Evolutionary conservation across 2,113 vertebrate species (phyloP), one percentile per base, ranked within the genome.

Genomic region (Sceloporus undulatus): DNA sequence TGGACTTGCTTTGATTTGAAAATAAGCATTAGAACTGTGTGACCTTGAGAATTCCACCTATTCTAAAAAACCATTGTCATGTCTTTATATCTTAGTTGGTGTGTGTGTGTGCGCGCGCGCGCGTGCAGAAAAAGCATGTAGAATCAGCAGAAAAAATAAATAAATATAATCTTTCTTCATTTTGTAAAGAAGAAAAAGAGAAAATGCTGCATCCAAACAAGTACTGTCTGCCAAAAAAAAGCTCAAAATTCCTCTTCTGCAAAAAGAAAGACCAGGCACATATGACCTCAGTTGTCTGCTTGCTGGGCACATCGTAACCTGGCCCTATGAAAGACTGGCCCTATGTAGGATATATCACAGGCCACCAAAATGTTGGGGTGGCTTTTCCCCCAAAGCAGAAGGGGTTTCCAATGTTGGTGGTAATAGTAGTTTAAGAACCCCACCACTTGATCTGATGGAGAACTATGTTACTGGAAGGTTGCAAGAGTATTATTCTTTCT

Each of bases 31-130:
- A 93, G 86, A 40, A 71, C 79, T 65, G 7, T 14, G 54, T 66
- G 40, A 85, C 74, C 84, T 85, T 66, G 75, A 78, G 77, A 34
- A 78, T 78, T 29, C n/a, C 74, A 66, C 84, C 68, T 77, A 25
- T 52, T 48, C 40, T 48, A 25, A 18, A 48, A 59, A 38, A 66
- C 1, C 27, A 11, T n/a, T 59, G 13, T 70, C 3, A 14, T 14
- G 38, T 29, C 34, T 66, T 66, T 68, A 14, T 42, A 1, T 5
- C 27, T 66, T 68, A 62, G 59, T 62, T 62, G 25, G 11, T 71
- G 68, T 71, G 68, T 68, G 66, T 68, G 23, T 68, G 23, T 25
- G 23, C 1, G 9, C 27, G 23, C 8, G 9, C 6, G 21, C 25
- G 9, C 21, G 9, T 29, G 27, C 10, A 73, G 27, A 52, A 48